These are phyloP conservation scores for Heliconius charithonia DNA, from an alignment of 2,888 invertebrate genomes.

Conservation along the genomic window DNA sequence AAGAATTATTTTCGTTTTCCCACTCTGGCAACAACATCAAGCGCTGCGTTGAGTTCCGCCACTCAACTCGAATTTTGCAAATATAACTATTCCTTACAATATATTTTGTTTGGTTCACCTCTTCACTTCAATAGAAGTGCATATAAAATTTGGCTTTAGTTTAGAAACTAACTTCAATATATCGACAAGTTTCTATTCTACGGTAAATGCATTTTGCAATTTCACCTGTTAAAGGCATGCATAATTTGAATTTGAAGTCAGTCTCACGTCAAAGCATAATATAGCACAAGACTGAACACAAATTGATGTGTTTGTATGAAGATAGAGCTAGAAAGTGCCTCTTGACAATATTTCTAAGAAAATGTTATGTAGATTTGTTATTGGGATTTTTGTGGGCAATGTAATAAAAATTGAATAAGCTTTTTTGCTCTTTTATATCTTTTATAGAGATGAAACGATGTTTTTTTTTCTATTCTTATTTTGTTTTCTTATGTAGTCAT, in stretches of 20 bases:
- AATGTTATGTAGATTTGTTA: neutral
- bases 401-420: too few relatives aligned
- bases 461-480: too few relatives aligned
- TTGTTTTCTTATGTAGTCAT: too few relatives aligned
- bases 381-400: too few relatives aligned
- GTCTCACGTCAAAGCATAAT: slow-evolving; percentile 18
- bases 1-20: too few relatives aligned
- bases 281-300: neutral
- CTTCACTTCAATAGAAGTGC: too few relatives aligned
- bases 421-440: too few relatives aligned
- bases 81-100: neutral
- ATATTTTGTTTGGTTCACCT: neutral
- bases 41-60: too few relatives aligned
- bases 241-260: slow-evolving; percentile 17
- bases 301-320: slow-evolving; percentile 2
- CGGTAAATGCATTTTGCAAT: slow-evolving; percentile 19
- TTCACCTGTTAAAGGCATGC: slow-evolving; percentile 4
- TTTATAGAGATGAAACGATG: too few relatives aligned
- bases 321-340: neutral
- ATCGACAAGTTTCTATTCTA: neutral
- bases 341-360: neutral
- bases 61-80: too few relatives aligned
- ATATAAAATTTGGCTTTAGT: neutral
- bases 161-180: neutral
- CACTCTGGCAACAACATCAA: too few relatives aligned